phyloP scores from a whole-genome alignment of 23 tunicate genomes.

The Trididemnum clinides region DNA sequence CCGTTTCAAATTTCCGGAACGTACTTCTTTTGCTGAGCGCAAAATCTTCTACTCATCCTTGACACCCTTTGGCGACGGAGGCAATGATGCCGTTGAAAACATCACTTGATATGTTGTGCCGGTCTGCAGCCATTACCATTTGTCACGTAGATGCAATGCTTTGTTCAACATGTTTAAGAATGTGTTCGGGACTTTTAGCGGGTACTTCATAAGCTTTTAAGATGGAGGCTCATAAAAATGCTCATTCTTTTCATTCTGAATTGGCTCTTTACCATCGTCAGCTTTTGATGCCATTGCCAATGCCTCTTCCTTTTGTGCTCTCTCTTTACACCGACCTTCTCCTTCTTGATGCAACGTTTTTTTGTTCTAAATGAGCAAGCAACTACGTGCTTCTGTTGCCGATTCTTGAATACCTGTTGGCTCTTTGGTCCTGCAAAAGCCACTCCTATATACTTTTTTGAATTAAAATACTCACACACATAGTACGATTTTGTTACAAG shows the following conservation, averaged over 20 bases:
- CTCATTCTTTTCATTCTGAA: background rate
- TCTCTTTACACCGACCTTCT: background rate
- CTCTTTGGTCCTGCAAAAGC: constrained; percentile 5
- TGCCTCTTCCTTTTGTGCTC: constrained; percentile 1
- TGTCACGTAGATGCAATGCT: constrained; percentile 3
- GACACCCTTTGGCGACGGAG: background rate
- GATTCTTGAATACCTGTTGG: background rate
- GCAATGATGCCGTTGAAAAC: background rate
- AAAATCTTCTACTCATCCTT: background rate
- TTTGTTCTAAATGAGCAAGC: background rate
- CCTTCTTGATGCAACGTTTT: background rate
- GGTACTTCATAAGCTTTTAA: too few species aligned
- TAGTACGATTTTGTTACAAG: too few species aligned
- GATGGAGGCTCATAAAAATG: background rate
- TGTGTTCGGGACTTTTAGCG: background rate
- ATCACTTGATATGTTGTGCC: background rate
- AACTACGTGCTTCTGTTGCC: background rate
- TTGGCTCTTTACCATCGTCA: background rate
- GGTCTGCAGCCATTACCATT: constrained; percentile 22
- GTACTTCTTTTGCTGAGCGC: background rate
- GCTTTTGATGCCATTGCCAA: background rate
- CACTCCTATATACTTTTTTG: too few species aligned
- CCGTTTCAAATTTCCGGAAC: background rate
- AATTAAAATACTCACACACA: too few species aligned
- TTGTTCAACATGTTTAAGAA: background rate